Base-by-base conservation (phyloP, 2,888 invertebrate genomes). In the Gibbula magus region DNA sequence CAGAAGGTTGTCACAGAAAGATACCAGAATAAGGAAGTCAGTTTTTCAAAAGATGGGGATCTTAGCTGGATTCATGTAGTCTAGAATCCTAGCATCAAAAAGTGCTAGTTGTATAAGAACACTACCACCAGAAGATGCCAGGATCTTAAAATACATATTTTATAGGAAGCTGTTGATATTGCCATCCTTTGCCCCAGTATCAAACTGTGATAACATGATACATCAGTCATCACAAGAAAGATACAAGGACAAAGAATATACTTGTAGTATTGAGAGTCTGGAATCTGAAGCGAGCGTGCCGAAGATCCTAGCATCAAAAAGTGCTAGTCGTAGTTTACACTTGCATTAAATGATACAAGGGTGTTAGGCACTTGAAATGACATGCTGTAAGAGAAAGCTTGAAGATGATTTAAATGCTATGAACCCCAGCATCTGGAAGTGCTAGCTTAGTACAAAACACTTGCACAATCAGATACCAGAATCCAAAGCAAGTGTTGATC, bases 341-440 rank as follows among this genome's bases (percentile, higher is more conserved):
- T 67, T 25, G 32, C 67, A 67, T 32, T 29, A 32, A n/a, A 29
- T 67, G 32, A 67, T 67, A 67, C 67, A 22, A 67, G 67, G 67
- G 29, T 32, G 25, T 22, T 25, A 56, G 56, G 56, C 22, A 45
- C 10, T 45, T 10, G 1, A 35, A 35, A 7, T 35, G 5, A 45
- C 5, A 45, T 45, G 5, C 45, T 45, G 45, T 45, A 45, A 45
- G 45, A 13, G 45, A 45, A 10, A 45, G 10, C n/a, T n/a, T n/a
- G 5, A 45, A 45, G 45, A 1, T 56, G 25, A 56, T 29, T 67
- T 16, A 1, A 25, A 52, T 70, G 8, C 45, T 45, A 25, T 32
- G 25, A 25, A 66, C 75, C 61, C 81, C 67, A 81, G 81, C 80
- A 83, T 45, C 45, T 45, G 45, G 45, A 45, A 45, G 45, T 45